These are phyloP conservation scores for Eupithecia subfuscata DNA, from an alignment of 2,888 invertebrate genomes.

Conservation along the genomic window DNA sequence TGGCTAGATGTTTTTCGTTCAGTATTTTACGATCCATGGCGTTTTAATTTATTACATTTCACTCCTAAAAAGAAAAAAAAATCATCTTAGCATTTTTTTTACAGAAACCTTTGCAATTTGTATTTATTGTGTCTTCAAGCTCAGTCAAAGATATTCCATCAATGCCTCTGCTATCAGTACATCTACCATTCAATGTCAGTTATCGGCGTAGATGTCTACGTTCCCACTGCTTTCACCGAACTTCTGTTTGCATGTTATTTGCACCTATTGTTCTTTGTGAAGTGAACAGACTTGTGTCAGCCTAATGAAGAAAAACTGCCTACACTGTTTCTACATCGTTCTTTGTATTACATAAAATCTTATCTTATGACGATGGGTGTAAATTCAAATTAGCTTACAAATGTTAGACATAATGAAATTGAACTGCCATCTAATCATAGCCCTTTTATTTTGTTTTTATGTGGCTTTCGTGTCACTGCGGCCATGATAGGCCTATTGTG, in stretches of 20 bases:
- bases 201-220: slow-evolving; percentile 65
- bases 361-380: neutral
- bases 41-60: neutral
- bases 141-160: neutral
- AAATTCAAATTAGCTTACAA: neutral
- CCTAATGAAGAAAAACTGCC: slow-evolving; percentile 39
- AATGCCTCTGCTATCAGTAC: neutral
- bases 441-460: no score
- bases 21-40: neutral
- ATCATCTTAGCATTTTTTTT: neutral
- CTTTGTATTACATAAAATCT: neutral
- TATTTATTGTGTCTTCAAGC: neutral
- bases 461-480: no score
- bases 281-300: slow-evolving; percentile 24
- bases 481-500: no score
- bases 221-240: slow-evolving; percentile 75
- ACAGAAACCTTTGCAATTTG: no score
- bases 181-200: slow-evolving; percentile 24
- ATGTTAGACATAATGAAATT: neutral
- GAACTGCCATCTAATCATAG: neutral
- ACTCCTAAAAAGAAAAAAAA: neutral
- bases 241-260: slow-evolving; percentile 62
- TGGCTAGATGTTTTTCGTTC: neutral
- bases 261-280: slow-evolving; percentile 65
- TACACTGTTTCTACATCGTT: slow-evolving; percentile 12